Evolutionary conservation across 2,113 vertebrate genomes (phyloP), one percentile per base, ranked within the genome.

Genomic region (Notarius lentiginosus): DNA sequence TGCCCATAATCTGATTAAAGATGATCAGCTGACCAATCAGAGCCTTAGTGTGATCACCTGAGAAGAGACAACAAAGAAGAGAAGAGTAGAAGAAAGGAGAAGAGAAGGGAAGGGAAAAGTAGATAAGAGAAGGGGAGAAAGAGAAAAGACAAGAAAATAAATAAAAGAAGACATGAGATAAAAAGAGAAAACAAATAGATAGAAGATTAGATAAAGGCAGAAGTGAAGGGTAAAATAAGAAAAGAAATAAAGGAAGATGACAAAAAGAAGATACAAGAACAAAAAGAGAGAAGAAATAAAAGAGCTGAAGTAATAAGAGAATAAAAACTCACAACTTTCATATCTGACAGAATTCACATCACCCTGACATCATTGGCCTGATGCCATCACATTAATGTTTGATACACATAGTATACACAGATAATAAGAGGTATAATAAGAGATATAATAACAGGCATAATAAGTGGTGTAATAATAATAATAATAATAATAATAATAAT

Each of bases 1-100:
- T 96, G 0, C 92, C 94, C 89, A 97, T 90, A 85, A 97, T 79
- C 80, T 89, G 95, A 92, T 97, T 97, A 94, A 97, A 97, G 87
- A 96, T 94, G 58, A 95, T 95, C 76, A 97, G 90, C 86, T 97
- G 96, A 0, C 95, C 95, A 89, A 97, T 96, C 84, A 97, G 93
- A 0, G 95, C 96, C 91, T 96, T 96, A 76, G 96, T 96, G 89
- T 97, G 96, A 87, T 97, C 96, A 1, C 96, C 96, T 97, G 93
- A 86, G 56, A 7, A 85, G 12, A 82, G 30, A 56, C 47, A 56
- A 49, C 15, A 27, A 4, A 24, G 12, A 82, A 17, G 5, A 49
- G 18, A n/a, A 30, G 20, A 75, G 15, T 4, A 15, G 22, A 53
- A 0, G 7, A 20, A 18, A n/a, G 18, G 24, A 2, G 9, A 82